Conservation (phyloP, 2,113 vertebrate genomes). For the Heptranchias perlo region DNA sequence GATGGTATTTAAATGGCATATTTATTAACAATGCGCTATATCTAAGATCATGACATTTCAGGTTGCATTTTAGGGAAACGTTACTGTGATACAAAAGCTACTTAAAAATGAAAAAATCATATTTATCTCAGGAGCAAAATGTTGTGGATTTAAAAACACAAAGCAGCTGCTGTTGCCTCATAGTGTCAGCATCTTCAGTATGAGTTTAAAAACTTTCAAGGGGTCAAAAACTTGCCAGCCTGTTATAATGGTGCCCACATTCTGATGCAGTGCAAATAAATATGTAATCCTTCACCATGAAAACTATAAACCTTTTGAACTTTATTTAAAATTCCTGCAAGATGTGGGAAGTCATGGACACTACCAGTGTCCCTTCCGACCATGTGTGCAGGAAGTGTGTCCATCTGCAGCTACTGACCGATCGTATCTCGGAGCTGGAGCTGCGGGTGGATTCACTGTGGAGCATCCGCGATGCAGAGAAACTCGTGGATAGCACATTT, state of each 20-base stretch:
- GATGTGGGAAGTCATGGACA: no score
- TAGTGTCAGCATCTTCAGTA: not conserved
- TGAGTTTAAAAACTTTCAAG: not conserved
- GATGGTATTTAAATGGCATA: not conserved
- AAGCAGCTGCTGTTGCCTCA: not conserved
- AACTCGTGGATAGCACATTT: no score
- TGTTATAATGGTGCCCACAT: not conserved
- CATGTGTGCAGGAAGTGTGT: no score
- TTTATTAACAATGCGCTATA: not conserved
- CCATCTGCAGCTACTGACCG: no score
- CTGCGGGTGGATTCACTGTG: no score
- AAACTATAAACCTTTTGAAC: not conserved
- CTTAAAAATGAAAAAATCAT: not conserved
- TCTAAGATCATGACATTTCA: not conserved
- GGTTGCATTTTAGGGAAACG: not conserved
- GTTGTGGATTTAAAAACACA: not conserved
- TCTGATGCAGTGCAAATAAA: not conserved
- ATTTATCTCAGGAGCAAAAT: not conserved
- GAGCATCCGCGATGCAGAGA: no score
- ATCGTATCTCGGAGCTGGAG: no score
- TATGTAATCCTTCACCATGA: not conserved
- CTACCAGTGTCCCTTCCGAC: no score
- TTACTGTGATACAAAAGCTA: not conserved
- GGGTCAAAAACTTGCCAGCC: not conserved
- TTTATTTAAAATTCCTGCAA: no score